Base-by-base conservation (phyloP, 2,113 vertebrate genomes). In the Pachypanchax playfairii region DNA sequence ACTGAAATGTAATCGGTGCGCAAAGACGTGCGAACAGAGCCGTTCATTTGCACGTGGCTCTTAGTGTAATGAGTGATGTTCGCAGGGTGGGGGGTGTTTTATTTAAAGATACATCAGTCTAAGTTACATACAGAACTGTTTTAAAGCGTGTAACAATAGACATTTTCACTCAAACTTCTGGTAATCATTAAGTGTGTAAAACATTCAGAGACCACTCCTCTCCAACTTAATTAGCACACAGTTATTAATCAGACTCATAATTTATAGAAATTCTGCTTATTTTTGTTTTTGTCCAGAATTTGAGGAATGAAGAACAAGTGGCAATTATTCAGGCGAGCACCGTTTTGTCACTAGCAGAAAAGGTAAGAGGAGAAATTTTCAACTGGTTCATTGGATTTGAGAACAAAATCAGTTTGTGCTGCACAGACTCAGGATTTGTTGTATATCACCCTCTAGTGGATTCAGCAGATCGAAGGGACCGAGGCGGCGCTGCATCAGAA, bases 291-390 rank as follows among this genome's bases (percentile, higher is more conserved):
- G 28, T 59, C 26, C 72, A 99, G 97, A 99, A 99, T 79, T 90
- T 99, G 87, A 94, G 97, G 80, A 99, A 99, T 64, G 97, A 99
- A 88, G 97, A 99, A 52, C 97, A 99, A 86, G 97, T 99, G 72
- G 97, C 97, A 60, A 98, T 99, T 66, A 99, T 99, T 84, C 97
- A 99, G 85, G 97, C 97, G 29, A 98, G 97, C 79, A 99, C 97
- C 0, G 97, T 99, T 24, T 85, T 99, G 63, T 99, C 97, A 14
- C 88, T 99, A 47, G 97, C 97, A 62, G 97, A 99, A 82, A 99
- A 99, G 96, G 97, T 99, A 91, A 64, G 69, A 49, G 15, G 31
- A 35, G 31, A 25, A 24, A 14, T 26, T 15, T 6, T 2, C n/a
- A 33, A 13, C 10, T 5, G 18, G 4, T 5, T 50, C 24, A 4